Evolutionary conservation across 2,113 vertebrate genomes (phyloP).

Genomic region (Onychostruthus taczanowskii): DNA sequence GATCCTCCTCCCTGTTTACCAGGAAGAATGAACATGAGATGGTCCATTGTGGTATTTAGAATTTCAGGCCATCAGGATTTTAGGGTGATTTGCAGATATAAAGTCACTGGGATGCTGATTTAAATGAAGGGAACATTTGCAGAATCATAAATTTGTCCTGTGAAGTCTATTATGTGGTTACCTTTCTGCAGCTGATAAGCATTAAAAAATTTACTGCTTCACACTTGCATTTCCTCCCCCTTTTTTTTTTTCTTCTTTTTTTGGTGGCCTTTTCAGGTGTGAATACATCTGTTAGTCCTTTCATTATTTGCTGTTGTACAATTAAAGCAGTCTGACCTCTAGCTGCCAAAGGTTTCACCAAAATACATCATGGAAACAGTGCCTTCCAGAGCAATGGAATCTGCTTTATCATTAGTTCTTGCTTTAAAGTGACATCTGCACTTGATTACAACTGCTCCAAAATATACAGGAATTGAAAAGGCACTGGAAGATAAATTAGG

Average conservation of each 20-base stretch:
- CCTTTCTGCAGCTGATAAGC: constrained; percentile 41
- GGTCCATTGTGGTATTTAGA: constrained; percentile 57
- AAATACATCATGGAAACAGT: background rate
- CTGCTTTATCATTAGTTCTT: background rate
- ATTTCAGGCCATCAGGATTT: constrained; percentile 57
- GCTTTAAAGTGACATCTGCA: background rate
- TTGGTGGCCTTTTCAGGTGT: background rate
- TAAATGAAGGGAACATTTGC: constrained; percentile 59
- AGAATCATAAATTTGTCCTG: constrained; percentile 62
- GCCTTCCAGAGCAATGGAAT: background rate
- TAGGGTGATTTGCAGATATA: constrained; percentile 66
- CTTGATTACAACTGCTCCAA: background rate
- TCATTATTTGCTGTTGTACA: background rate
- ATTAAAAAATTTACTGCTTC: constrained; percentile 46
- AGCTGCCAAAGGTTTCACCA: constrained; percentile 29
- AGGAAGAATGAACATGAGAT: constrained; percentile 52
- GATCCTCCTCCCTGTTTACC: constrained; percentile 71
- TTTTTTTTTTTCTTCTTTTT: background rate
- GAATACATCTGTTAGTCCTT: constrained; percentile 13
- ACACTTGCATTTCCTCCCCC: background rate
- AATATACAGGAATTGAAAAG: background rate
- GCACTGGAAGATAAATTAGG: background rate
- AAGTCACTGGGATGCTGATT: constrained; percentile 58
- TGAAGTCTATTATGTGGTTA: constrained; percentile 50
- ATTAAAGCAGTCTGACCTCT: constrained; percentile 46